These are phyloP conservation scores for Brachionus rotundiformis DNA, from an alignment of 1,140 invertebrate species.

Conservation along the genomic window DNA sequence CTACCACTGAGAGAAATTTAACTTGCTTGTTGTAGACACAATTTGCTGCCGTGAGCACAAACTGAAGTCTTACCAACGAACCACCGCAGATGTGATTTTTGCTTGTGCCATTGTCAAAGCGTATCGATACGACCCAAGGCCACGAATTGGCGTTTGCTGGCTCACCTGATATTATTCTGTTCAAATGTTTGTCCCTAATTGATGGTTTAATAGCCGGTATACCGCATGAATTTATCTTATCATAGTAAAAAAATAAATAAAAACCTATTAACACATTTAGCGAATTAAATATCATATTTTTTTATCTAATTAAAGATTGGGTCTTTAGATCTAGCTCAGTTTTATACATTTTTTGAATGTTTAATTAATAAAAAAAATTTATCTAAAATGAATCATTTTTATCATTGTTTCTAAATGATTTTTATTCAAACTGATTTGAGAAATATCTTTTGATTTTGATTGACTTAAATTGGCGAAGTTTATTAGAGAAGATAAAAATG, in stretches of 20 bases:
- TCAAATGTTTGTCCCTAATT: background rate
- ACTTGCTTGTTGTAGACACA: slow-evolving; percentile 4
- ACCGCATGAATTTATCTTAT: slow-evolving; percentile 4
- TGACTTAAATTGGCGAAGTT: too few relatives aligned
- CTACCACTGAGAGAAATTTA: background rate
- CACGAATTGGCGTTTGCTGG: background rate
- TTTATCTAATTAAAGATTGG: background rate
- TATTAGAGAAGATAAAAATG: too few relatives aligned
- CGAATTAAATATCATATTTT: background rate
- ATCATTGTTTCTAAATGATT: background rate
- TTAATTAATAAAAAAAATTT: background rate
- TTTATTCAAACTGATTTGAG: too few relatives aligned
- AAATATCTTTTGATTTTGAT: too few relatives aligned
- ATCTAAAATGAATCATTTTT: background rate
- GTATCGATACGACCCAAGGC: slow-evolving; percentile 46
- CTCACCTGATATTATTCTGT: background rate
- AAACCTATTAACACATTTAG: background rate
- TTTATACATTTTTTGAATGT: background rate
- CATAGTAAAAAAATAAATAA: background rate
- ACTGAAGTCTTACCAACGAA: background rate
- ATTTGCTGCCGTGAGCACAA: slow-evolving; percentile 37
- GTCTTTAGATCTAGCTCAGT: background rate
- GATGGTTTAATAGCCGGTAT: background rate
- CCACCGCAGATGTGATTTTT: slow-evolving; percentile 24
- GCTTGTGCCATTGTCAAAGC: slow-evolving; percentile 1